These are phyloP conservation scores for Athalia circularis DNA, from an alignment of 2,888 invertebrate species.

Conservation along the genomic window DNA sequence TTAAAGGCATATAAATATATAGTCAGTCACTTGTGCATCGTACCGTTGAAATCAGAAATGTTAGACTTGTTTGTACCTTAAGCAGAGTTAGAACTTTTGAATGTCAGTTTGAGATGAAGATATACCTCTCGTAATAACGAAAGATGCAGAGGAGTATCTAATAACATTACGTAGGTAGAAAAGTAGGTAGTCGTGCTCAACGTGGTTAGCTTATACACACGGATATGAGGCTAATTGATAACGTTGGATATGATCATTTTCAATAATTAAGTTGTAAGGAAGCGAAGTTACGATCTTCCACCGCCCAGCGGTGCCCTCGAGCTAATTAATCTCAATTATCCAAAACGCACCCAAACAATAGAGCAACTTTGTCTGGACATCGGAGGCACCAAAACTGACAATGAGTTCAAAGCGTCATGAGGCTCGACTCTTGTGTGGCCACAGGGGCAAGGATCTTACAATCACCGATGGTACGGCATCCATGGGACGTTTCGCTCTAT, in stretches of 20 bases:
- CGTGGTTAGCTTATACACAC: too few relatives aligned
- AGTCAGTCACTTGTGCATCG: conserved; percentile 2
- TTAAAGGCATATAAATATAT: not conserved
- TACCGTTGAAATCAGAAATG: conserved; percentile 25
- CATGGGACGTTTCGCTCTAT: not conserved
- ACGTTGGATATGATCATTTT: conserved; percentile 18
- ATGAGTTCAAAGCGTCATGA: conserved; percentile 35
- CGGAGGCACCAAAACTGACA: not conserved
- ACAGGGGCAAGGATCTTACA: not conserved
- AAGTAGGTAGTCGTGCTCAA: not conserved
- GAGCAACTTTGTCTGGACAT: conserved; percentile 11
- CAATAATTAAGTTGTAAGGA: conserved; percentile 30
- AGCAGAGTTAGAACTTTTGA: not conserved
- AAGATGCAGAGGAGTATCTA: conserved; percentile 1
- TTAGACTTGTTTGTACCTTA: not conserved
- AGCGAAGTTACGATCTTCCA: conserved; percentile 10
- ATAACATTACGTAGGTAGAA: conserved; percentile 4
- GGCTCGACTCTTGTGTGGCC: not conserved
- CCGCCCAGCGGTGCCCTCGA: not conserved
- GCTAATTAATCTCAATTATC: conserved; percentile 30
- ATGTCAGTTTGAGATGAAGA: not conserved
- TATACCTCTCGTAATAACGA: not conserved
- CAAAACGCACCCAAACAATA: conserved; percentile 17
- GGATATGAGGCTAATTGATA: conserved; percentile 10
- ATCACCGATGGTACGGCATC: not conserved